Percentiles rank a stretch among this genome's conserved stretches.
phyloP scores from a whole-genome alignment of 2,797 vertebrate species.

The Ctenochaetus hawaiiensis region DNA sequence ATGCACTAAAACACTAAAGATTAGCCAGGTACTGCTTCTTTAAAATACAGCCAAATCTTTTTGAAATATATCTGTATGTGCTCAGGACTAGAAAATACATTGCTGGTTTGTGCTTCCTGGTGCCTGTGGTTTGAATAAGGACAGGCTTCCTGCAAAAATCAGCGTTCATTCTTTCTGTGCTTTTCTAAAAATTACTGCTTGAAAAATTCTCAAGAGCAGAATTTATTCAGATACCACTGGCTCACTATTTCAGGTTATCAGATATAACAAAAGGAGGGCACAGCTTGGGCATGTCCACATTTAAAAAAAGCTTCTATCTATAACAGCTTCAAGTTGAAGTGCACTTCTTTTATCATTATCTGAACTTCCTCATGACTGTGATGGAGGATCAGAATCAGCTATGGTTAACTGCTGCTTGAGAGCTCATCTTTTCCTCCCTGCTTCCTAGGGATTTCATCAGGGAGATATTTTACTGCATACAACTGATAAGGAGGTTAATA shows the following conservation, averaged over 20 bases:
- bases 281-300: not conserved
- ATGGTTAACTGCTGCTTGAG: constrained; percentile 1
- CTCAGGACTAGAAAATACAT: constrained; percentile 21
- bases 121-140: constrained; percentile 19
- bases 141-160: constrained; percentile 8
- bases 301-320: not conserved
- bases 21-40: constrained; percentile 10
- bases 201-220: constrained; percentile 8
- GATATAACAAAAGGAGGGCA: constrained; percentile 11
- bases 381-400: constrained; percentile 9
- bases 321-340: not conserved
- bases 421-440: not conserved
- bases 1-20: constrained; percentile 5
- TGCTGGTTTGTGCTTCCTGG: not conserved
- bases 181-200: constrained; percentile 29
- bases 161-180: constrained; percentile 20
- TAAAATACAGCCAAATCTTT: constrained; percentile 5
- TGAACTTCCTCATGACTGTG: constrained; percentile 14
- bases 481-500: not conserved
- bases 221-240: constrained; percentile 9
- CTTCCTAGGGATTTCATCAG: not conserved
- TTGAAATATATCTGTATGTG: not conserved
- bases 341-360: not conserved
- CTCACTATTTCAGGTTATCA: constrained; percentile 19
- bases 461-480: not conserved